Base-by-base conservation (phyloP, 2,888 invertebrate species). In the Lingula anatina region DNA sequence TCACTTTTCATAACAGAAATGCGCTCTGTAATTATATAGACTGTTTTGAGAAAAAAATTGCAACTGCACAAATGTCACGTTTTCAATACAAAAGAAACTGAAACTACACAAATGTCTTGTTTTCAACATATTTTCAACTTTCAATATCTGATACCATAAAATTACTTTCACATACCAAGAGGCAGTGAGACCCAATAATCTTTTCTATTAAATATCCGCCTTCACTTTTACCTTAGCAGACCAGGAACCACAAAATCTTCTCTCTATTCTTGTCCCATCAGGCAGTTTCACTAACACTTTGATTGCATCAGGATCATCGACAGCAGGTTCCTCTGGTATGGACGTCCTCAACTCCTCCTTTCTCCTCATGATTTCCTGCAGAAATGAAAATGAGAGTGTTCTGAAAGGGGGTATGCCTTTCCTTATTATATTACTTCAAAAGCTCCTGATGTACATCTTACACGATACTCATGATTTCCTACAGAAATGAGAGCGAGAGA, bases 211-310 rank as follows among this genome's bases (percentile, higher is more conserved):
- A n/a, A n/a, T n/a, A n/a, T n/a, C n/a, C n/a, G n/a, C n/a, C n/a
- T n/a, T n/a, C n/a, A n/a, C n/a, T n/a, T n/a, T 50, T 78, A 91
- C 93, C 84, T 88, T 85, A 51, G 93, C 81, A 55, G 90, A 89
- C 77, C 93, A 85, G 35, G 83, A 79, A 70, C 85, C 83, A 23
- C 86, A 81, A 80, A 97, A 97, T 62, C 93, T 83, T 52, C 96
- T 80, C 64, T 93, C 92, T 57, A 96, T 83, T 12, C 95, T 82
- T 54, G 85, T 85, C 44, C 96, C 97, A 70, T 86, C 85, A 5
- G 95, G 96, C 70, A 96, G 83, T 66, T 95, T 93, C 65, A 97
- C 88, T 47, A 94, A 86, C 55, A 97, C 83, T 68, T 86, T 86
- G 53, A 95, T 85, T 0, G 87, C 83, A 65, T 86, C 83, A 1